Evolutionary conservation across 2,888 invertebrate genomes (phyloP), one percentile per base, ranked within the genome.

Genomic region (Drosophila demipolita): DNA sequence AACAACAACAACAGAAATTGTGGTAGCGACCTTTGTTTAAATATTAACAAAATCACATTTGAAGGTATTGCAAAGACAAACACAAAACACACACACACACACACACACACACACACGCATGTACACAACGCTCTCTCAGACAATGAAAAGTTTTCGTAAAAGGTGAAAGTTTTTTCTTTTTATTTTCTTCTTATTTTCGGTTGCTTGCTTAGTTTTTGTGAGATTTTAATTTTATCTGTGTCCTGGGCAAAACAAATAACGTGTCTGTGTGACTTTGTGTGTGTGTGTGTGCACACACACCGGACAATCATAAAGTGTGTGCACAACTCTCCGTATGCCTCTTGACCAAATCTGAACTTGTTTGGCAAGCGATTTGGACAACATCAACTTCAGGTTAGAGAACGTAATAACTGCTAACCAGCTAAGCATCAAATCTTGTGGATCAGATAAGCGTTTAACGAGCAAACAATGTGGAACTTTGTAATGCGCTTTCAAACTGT

Each of bases 221-320:
- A 74, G 82, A 81, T 87, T 87, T 83, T 87, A 83, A 84, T 84
- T 84, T 84, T 84, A 84, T 84, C 84, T 81, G 63, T 66, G 89
- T 81, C 76, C 66, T 72, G 84, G 84, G 87, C 67, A 60, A 83
- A 67, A 75, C 89, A 83, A 87, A 80, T 82, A 82, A 69, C 66
- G 68, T 73, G 68, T 38, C 35, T 66, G 12, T 48, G 17, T 57
- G 42, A 61, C 9, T 48, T 26, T 26, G 48, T 54, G 45, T 15
- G 6, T 35, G 55, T 49, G 59, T 53, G 60, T n/a, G 55, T 45
- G 66, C n/a, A n/a, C n/a, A n/a, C 53, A 49, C 75, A 67, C 87
- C 70, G 84, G 73, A 75, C 83, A 83, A 81, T 81, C 89, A 74
- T 86, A 84, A 88, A 88, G 84, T 57, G 87, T 50, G 66, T 38